phyloP scores from a whole-genome alignment of 2,797 vertebrate species.

The Capromys pilorides region DNA sequence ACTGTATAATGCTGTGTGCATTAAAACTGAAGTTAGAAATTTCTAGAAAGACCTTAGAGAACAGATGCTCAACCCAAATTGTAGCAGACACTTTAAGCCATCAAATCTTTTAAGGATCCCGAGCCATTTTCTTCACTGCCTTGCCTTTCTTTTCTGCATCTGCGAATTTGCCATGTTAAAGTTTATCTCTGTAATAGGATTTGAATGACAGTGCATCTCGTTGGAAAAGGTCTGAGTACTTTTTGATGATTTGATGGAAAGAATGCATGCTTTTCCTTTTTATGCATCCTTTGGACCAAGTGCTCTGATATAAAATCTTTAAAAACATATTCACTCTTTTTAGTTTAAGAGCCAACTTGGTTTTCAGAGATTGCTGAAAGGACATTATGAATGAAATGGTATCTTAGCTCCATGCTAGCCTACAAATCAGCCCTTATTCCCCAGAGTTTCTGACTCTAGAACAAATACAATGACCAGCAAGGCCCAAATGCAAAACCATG shows the following conservation, averaged over 20 bases:
- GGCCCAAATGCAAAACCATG: slow-evolving; percentile 40
- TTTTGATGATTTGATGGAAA: slow-evolving; percentile 67
- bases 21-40: not conserved
- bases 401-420: not conserved
- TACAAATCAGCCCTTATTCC: not conserved
- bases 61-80: not conserved
- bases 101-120: slow-evolving; percentile 49
- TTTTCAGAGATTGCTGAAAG: not conserved
- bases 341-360: slow-evolving; percentile 24
- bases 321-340: slow-evolving; percentile 11
- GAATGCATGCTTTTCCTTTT: slow-evolving; percentile 45
- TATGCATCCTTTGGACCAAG: slow-evolving; percentile 59
- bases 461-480: not conserved
- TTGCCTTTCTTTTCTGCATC: slow-evolving; percentile 51
- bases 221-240: slow-evolving; percentile 64
- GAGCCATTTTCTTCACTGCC: slow-evolving; percentile 54
- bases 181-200: slow-evolving; percentile 44
- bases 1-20: not conserved
- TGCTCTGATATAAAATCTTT: slow-evolving; percentile 57
- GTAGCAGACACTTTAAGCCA: not conserved
- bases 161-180: slow-evolving; percentile 53
- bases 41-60: not conserved
- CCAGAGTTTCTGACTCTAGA: not conserved
- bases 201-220: slow-evolving; percentile 51
- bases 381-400: not conserved